Conservation (phyloP, 2,113 vertebrate species). For the Porphyrio hochstetteri region DNA sequence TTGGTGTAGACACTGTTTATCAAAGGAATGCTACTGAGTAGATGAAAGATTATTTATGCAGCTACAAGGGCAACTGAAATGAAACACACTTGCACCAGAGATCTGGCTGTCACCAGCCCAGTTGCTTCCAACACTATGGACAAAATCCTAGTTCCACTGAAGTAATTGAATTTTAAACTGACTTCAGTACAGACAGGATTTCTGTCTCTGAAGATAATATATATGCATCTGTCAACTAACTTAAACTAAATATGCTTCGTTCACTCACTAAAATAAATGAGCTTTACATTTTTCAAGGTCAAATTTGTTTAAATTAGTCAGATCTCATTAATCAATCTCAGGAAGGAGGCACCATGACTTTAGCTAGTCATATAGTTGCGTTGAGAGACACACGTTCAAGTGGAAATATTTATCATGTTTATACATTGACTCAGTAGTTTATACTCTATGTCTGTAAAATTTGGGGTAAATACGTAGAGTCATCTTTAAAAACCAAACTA, state of each 20-base stretch:
- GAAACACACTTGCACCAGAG: background rate
- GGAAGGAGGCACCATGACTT: background rate
- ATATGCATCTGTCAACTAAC: background rate
- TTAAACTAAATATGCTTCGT: background rate
- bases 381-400: background rate
- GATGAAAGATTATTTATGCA: background rate
- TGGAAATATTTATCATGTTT: constrained; percentile 1
- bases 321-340: background rate
- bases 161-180: background rate
- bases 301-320: constrained; percentile 9
- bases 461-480: background rate
- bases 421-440: background rate
- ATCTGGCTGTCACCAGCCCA: background rate
- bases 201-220: background rate
- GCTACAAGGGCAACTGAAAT: background rate
- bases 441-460: background rate
- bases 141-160: background rate
- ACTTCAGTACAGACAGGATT: background rate
- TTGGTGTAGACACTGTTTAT: background rate
- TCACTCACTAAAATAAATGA: background rate
- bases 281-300: background rate
- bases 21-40: background rate
- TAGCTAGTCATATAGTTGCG: background rate
- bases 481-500: background rate
- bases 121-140: background rate